These are phyloP conservation scores for Centropus bengalensis DNA, from an alignment of 2,113 vertebrate genomes.

Conservation along the genomic window DNA sequence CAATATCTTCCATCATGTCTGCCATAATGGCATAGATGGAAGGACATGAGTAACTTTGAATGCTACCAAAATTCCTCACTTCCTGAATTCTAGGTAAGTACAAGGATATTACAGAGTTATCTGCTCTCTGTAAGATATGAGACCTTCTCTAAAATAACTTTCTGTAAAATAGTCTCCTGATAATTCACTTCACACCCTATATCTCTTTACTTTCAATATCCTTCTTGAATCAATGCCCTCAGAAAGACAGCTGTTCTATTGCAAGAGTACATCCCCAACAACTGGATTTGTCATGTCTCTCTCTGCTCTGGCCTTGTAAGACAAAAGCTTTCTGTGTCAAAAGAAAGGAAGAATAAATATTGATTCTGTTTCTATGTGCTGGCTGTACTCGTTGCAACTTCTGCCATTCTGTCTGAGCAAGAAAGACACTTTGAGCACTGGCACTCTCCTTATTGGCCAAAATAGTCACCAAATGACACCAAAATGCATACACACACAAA, in stretches of 20 bases:
- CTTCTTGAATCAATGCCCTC: background rate
- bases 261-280: background rate
- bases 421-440: background rate
- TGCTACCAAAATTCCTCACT: background rate
- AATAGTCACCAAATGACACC: background rate
- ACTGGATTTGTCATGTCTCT: background rate
- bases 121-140: background rate
- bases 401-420: background rate
- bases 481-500: background rate
- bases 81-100: background rate
- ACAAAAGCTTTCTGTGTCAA: background rate
- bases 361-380: background rate
- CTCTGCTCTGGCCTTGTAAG: background rate
- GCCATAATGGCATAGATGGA: background rate
- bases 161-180: background rate
- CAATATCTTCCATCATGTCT: background rate
- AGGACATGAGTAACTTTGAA: background rate
- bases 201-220: background rate
- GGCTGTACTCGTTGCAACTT: background rate
- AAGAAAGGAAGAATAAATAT: background rate
- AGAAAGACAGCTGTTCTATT: background rate
- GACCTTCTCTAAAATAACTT: background rate
- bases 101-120: background rate
- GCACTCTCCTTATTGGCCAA: background rate
- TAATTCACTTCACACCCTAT: background rate